Base-by-base conservation (phyloP, 2,888 invertebrate species). In the Nudaria mundana region DNA sequence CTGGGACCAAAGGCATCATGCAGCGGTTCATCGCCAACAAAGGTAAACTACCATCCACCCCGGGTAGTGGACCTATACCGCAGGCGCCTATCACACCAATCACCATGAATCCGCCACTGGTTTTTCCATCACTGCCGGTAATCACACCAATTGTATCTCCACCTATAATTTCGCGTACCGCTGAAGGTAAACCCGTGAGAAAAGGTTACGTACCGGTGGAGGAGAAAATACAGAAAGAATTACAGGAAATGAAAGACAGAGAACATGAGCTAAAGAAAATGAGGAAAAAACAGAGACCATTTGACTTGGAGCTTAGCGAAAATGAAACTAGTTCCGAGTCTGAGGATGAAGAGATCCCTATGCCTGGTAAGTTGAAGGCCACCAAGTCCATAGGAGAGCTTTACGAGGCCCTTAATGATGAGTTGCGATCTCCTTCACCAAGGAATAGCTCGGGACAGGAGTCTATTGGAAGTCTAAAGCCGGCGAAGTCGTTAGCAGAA, bases 191-290 rank as follows among this genome's bases (percentile, higher is more conserved):
- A 54, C 91, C 92, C 1, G 87, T 93, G 20, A 90, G 95, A 39
- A 94, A 94, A 52, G 95, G 95, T 10, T 95, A 91, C 73, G 92
- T 95, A 3, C 94, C 96, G 0, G 95, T 97, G 2, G 96, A 97
- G 72, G 94, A 95, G 63, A 96, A 95, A 78, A 97, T 97, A 60
- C 94, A 95, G 66, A 93, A 93, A 49, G 97, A 97, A 76, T 82
- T 97, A 34, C 90, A 93, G 67, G 97, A 97, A 63, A 94, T 97
- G 91, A 94, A 95, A 66, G 92, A 92, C 52, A 89, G 96, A 38
- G 96, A 96, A 67, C 93, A 93, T 51, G 96, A 96, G 66, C 82
- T 96, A 28, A 94, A 94, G 90, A 88, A 90, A 52, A 90, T 92
- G 85, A 87, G 94, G 48, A 90, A 91, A 71, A 90, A 91, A 58